Conservation (phyloP, 1,140 invertebrate genomes). For the Lithobius niger region DNA sequence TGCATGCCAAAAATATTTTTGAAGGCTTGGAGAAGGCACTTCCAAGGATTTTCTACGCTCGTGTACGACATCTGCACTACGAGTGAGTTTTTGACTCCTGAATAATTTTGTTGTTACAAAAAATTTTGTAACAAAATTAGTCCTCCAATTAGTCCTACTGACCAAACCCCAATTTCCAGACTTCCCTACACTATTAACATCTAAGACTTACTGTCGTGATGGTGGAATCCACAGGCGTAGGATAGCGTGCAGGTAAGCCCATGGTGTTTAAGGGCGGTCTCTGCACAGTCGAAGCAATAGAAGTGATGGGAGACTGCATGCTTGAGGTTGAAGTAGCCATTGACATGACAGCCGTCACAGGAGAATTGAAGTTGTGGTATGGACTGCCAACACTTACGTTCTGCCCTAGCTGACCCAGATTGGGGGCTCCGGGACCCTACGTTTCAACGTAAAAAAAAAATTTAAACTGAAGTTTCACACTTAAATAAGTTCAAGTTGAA, state of each 20-base stretch:
- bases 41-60: no score
- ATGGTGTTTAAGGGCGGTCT: background rate
- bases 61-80: no score
- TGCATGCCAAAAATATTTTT: no score
- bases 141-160: no score
- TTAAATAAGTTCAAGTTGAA: background rate
- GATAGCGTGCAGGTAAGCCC: background rate
- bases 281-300: slow-evolving; percentile 4
- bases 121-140: no score
- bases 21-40: no score
- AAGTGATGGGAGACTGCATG: slow-evolving; percentile 7
- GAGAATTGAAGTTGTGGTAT: slow-evolving; percentile 11
- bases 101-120: no score
- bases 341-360: background rate
- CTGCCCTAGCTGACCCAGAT: slow-evolving; percentile 6
- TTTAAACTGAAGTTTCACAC: background rate
- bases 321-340: slow-evolving; percentile 6
- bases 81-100: no score
- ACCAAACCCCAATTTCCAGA: no score
- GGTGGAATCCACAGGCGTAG: background rate
- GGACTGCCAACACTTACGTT: slow-evolving; percentile 4
- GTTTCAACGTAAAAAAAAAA: background rate
- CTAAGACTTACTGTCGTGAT: background rate
- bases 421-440: background rate
- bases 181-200: background rate